These are phyloP conservation scores for Catharus fuscescens DNA, from an alignment of 2,113 vertebrate genomes.

Conservation along the genomic window DNA sequence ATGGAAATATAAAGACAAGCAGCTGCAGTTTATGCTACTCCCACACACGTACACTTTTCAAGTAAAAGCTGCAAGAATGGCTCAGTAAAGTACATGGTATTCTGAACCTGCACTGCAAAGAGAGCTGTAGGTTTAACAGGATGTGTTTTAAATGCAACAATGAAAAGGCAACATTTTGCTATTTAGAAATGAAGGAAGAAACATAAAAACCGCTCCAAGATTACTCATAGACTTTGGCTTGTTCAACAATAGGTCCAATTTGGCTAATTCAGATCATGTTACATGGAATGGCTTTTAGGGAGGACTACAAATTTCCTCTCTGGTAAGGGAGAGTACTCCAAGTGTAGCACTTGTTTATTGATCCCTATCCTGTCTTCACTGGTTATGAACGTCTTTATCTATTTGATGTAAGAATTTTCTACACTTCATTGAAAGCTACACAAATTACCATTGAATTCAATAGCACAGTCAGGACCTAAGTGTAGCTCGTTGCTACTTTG, in stretches of 20 bases:
- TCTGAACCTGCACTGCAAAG: neutral
- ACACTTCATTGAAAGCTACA: neutral
- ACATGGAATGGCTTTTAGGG: neutral
- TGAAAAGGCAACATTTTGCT: neutral
- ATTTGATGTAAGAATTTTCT: neutral
- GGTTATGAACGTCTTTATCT: neutral
- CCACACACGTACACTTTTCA: neutral
- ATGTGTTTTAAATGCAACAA: neutral
- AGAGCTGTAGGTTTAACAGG: neutral
- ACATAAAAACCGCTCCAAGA: neutral
- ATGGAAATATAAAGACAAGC: neutral
- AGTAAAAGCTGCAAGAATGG: neutral
- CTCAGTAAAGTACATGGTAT: neutral
- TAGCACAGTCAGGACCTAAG: neutral
- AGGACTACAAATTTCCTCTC: neutral
- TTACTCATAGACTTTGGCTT: neutral
- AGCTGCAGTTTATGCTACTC: constrained; percentile 28
- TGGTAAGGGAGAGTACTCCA: neutral
- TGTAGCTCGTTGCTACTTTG: neutral
- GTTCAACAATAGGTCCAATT: neutral
- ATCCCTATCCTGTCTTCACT: neutral
- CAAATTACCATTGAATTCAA: neutral
- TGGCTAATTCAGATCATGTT: neutral
- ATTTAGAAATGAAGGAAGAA: neutral
- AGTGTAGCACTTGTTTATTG: neutral